Conservation (phyloP, 2,888 invertebrate species). For the Pterobdella sp. region DNA sequence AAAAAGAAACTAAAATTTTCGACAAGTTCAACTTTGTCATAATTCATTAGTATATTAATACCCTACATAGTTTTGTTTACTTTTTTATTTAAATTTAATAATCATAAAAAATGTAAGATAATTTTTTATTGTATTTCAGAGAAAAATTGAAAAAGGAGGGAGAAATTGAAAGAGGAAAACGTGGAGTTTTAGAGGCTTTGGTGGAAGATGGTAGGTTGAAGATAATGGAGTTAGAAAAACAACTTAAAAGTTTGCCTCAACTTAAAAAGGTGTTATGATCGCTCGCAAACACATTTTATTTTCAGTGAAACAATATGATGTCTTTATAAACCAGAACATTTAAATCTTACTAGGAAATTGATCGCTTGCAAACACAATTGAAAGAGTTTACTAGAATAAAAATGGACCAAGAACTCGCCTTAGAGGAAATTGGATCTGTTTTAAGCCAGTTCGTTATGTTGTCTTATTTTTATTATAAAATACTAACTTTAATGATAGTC, state of each 20-base stretch:
- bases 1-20: too few relatives aligned
- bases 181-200: neutral
- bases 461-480: too few relatives aligned
- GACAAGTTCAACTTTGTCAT: too few relatives aligned
- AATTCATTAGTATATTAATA: too few relatives aligned
- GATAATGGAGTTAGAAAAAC: neutral
- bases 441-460: constrained; percentile 1
- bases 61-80: too few relatives aligned
- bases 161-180: neutral
- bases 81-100: too few relatives aligned
- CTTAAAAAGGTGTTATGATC: neutral
- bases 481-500: too few relatives aligned
- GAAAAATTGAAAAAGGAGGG: neutral
- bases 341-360: neutral
- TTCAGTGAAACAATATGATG: neutral
- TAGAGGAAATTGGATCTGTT: neutral
- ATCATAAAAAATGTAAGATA: too few relatives aligned
- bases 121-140: too few relatives aligned
- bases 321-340: neutral
- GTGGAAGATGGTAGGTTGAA: constrained; percentile 2
- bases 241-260: neutral
- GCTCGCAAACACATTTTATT: too few relatives aligned
- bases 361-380: neutral
- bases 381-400: neutral
- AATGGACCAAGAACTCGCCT: neutral